Evolutionary conservation across 2,797 vertebrate species (phyloP), one percentile per base, ranked within the genome.

Genomic region (Lutjanus argentimaculatus): DNA sequence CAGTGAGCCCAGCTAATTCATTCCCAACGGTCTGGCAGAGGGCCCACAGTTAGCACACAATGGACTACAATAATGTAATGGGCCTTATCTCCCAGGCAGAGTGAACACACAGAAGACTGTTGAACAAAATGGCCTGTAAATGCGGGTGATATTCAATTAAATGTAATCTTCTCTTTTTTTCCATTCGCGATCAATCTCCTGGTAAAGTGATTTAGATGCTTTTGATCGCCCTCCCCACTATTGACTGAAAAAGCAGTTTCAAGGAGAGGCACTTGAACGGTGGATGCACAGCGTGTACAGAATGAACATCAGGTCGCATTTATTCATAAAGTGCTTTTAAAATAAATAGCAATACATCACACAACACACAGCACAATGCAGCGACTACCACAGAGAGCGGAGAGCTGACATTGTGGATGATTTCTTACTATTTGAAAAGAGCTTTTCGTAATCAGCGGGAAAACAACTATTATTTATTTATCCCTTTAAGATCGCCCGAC

Each of bases 51-150:
- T 89, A 84, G 89, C 85, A 85, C 89, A 91, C 89, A 92, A 91
- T 90, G 84, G 90, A 89, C 88, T 84, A 92, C 90, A 93, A 89
- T 94, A 91, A 91, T 94, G 92, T 95, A 95, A 95, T 93, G 91
- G 92, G 87, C 88, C 88, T 93, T 93, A 94, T 94, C 93, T 93
- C 80, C 69, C 43, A 83, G 88, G 86, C 87, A 82, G 88, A 90
- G 88, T n/a, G 88, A 92, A 89, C 91, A 89, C 80, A 82, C 77
- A 75, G 75, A 72, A 70, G 77, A 75, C 88, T 87, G 89, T 89
- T 85, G 88, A 91, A 88, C 89, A 91, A 90, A 95, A 94, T 87
- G 91, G 89, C 88, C 90, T 90, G 89, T 92, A 90, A 95, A 94
- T 90, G 92, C 68, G 21, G 90, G 73, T 79, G 79, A 88, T 93